Base-by-base conservation (phyloP, 2,888 invertebrate species). In the Sarcophaga caerulescens region DNA sequence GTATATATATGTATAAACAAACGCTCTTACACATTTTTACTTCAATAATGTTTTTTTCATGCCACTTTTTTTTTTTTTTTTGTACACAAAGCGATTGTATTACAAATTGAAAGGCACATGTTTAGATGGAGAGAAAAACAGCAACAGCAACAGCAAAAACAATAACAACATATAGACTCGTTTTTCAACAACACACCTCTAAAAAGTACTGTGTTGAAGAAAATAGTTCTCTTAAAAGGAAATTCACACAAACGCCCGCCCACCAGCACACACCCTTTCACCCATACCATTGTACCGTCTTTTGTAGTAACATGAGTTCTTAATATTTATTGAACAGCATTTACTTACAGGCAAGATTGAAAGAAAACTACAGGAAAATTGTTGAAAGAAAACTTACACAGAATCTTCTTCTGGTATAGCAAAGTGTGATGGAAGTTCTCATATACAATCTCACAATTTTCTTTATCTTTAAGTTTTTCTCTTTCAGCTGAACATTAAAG, bases 101-200 rank as follows among this genome's bases (percentile, higher is more conserved):
- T 88, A 87, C 88, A 88, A 88, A 88, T 88, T 88, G 86, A 84
- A 87, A 87, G 88, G 85, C 71, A 87, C 66, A 81, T 75, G 69
- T 62, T 81, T 71, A 77, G 35, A 35, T 35, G 35, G 35, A 35
- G 77, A 73, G 60, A 65, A 47, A 35, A 77, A 23, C 14, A 78
- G 23, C 62, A 52, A 1, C 14, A 77, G 21, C 66, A 65, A 82
- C 35, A 35, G 35, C 35, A 35, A 35, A 52, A 70, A 21, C 60
- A 60, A 10, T 21, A 17, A 19, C 60, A 19, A 57, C 57, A 19
- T 52, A 70, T 23, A 60, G 17, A 71, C 25, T 14, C 65, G 1
- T 66, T 12, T 57, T 75, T n/a, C 25, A 21, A 45, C 69, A 57
- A 59, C 77, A 81, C 73, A 78, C 78, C 74, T 71, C 63, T 35